These are phyloP conservation scores for Heterodera filipjevi DNA, from an alignment of 2,888 invertebrate species.

Conservation along the genomic window DNA sequence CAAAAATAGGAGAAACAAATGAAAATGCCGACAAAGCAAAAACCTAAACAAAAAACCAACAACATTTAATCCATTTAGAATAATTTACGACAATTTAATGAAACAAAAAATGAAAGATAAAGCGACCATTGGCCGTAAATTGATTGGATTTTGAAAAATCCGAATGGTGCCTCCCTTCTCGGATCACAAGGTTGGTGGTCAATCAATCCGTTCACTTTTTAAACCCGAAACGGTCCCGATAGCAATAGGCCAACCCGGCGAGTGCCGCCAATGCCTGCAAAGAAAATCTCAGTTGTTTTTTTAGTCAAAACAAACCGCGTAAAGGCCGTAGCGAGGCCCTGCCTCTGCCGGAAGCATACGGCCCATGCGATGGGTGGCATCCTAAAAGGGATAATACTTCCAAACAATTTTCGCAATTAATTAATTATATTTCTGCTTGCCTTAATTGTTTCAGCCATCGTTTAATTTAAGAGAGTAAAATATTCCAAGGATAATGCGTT, in stretches of 20 bases:
- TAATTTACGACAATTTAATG: not conserved
- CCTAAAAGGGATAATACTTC: not conserved
- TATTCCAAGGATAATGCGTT: not conserved
- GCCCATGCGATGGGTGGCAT: not conserved
- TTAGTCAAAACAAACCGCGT: not conserved
- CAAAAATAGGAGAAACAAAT: not conserved
- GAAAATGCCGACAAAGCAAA: not conserved
- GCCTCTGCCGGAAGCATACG: not conserved
- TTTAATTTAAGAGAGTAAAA: not conserved
- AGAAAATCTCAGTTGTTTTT: not conserved
- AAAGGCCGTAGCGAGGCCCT: not conserved
- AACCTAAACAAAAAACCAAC: no score
- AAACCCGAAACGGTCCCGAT: not conserved
- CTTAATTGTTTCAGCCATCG: not conserved
- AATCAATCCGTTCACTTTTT: not conserved
- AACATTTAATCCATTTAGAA: not conserved
- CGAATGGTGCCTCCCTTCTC: not conserved
- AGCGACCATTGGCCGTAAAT: not conserved
- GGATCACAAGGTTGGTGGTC: not conserved
- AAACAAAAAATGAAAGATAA: not conserved
- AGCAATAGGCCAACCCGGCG: slow-evolving; percentile 1
- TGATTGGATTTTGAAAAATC: not conserved
- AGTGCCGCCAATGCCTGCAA: not conserved
- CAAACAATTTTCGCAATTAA: not conserved
- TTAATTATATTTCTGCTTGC: not conserved